phyloP scores from a whole-genome alignment of 1,140 invertebrate species.

The Pseudomyrmex cubaensis region DNA sequence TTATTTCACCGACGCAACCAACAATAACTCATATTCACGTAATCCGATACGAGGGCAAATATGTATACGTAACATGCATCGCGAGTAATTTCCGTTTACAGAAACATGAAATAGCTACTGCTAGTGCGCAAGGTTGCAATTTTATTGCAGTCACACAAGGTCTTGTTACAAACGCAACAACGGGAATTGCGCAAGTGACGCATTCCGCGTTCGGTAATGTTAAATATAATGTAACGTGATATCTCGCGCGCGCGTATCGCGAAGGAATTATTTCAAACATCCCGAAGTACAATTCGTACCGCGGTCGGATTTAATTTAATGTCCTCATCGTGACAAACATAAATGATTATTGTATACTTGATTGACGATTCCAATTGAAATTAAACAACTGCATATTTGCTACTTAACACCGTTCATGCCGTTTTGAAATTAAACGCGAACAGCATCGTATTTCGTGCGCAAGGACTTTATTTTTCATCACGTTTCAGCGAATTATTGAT shows the following conservation, averaged over 20 bases:
- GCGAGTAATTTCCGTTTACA: constrained; percentile 12
- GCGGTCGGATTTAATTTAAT: constrained; percentile 15
- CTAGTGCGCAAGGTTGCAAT: constrained; percentile 6
- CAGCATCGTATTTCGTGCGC: no score
- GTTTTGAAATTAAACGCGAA: no score
- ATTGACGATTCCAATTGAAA: constrained; percentile 35
- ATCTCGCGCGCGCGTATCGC: background rate
- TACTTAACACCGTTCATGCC: background rate
- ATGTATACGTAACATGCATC: background rate
- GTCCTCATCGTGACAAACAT: background rate
- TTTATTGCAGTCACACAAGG: background rate
- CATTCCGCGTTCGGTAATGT: background rate
- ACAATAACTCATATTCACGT: background rate
- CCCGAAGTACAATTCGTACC: background rate
- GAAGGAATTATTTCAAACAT: constrained; percentile 22
- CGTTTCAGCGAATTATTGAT: no score
- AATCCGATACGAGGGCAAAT: background rate
- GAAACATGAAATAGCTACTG: no score
- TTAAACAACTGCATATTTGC: background rate
- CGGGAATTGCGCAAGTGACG: background rate
- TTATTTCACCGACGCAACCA: background rate
- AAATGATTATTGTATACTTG: background rate
- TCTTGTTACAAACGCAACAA: background rate
- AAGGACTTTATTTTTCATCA: no score
- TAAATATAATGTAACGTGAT: background rate